phyloP scores from a whole-genome alignment of 2,113 vertebrate genomes.

The Orcinus orca region DNA sequence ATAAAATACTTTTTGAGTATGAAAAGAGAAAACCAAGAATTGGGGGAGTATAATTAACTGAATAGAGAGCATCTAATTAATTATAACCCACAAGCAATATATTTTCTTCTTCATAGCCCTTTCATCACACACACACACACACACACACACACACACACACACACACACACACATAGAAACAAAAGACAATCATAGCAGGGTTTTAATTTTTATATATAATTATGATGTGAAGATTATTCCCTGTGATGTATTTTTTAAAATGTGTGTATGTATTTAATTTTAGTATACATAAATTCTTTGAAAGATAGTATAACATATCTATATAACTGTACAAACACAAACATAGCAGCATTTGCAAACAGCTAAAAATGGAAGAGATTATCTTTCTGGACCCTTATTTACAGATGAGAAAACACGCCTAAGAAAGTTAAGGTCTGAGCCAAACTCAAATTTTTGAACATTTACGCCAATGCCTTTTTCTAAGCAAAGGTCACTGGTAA shows the following conservation, averaged over 20 bases:
- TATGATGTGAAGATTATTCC: background rate
- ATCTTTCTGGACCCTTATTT: background rate
- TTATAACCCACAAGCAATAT: background rate
- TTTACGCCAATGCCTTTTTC: background rate
- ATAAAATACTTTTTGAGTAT: background rate
- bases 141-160: background rate
- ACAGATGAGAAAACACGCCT: background rate
- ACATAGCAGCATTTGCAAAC: background rate
- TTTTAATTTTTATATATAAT: background rate
- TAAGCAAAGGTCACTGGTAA: background rate
- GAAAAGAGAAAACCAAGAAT: background rate
- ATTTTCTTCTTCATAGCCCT: background rate
- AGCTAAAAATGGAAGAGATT: background rate
- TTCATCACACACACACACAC: background rate
- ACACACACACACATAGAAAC: background rate
- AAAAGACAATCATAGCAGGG: background rate
- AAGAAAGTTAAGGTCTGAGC: background rate
- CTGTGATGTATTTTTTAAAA: background rate
- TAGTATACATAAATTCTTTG: background rate
- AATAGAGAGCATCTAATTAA: background rate
- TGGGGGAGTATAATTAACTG: background rate
- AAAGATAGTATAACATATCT: background rate
- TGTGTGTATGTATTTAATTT: background rate
- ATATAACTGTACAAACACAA: background rate
- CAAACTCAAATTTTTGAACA: background rate